Conservation (phyloP, 2,113 vertebrate genomes). For the Pluvianellus socialis region DNA sequence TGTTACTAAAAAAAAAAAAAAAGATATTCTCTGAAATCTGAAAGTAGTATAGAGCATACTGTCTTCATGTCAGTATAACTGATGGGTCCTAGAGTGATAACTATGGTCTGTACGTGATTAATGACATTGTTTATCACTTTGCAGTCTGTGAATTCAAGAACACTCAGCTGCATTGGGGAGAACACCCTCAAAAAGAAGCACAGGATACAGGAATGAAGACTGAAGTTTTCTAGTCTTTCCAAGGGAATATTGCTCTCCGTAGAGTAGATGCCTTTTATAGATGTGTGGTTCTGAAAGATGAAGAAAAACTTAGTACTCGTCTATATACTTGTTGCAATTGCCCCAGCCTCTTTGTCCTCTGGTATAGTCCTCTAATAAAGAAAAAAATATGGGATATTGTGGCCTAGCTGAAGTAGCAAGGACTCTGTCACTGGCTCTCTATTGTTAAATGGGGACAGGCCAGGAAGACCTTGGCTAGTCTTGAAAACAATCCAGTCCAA, state of each 20-base stretch:
- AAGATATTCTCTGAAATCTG: not conserved
- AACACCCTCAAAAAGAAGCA: not conserved
- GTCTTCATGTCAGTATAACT: not conserved
- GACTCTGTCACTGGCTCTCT: not conserved
- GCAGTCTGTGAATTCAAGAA: not conserved
- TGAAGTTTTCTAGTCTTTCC: not conserved
- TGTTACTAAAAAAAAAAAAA: not conserved
- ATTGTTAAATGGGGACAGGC: not conserved
- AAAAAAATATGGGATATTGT: not conserved
- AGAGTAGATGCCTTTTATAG: not conserved
- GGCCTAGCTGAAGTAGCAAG: not conserved
- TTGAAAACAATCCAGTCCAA: not conserved
- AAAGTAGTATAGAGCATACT: not conserved
- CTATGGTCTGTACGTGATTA: not conserved
- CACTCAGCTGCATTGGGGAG: not conserved
- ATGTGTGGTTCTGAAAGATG: not conserved
- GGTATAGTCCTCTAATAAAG: not conserved
- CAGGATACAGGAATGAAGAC: not conserved
- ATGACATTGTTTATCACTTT: not conserved
- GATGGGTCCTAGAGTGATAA: not conserved
- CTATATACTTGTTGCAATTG: not conserved
- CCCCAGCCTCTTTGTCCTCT: rapidly evolving
- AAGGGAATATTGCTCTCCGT: not conserved
- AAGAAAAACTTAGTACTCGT: not conserved
- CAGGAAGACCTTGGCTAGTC: too few species aligned